A percentile compares a stretch with the other conserved stretches of the same genome.
Evolutionary conservation across 2,113 vertebrate genomes (phyloP).

Genomic region (Chlamydotis undulata): DNA sequence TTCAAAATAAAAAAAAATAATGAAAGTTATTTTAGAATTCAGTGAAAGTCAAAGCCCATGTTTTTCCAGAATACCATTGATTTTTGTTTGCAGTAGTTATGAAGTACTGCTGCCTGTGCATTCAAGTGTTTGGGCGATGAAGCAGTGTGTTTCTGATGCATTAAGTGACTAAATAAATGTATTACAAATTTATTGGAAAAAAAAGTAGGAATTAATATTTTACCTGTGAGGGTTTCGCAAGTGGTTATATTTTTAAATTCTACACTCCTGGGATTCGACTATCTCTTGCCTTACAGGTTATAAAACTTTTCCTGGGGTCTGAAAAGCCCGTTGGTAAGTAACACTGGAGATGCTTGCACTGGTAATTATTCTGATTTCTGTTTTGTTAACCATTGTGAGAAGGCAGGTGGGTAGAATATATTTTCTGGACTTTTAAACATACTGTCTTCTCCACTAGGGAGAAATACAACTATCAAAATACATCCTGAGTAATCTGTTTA

Average conservation of each 20-base stretch:
- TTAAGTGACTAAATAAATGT: background rate
- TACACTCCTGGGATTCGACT: background rate
- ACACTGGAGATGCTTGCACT: background rate
- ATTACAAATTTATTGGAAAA: background rate
- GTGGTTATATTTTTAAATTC: background rate
- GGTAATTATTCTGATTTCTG: background rate
- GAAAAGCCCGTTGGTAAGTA: background rate
- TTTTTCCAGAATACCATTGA: background rate
- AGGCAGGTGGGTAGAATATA: background rate
- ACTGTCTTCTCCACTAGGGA: background rate
- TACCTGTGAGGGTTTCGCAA: background rate
- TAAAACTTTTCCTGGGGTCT: background rate
- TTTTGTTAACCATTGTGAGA: background rate
- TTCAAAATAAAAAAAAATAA: background rate
- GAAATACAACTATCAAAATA: background rate
- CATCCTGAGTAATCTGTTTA: background rate
- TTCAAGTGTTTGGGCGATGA: background rate
- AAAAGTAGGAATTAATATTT: background rate
- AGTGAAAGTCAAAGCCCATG: background rate
- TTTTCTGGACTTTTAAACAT: background rate
- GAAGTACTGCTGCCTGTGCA: background rate
- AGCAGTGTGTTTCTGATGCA: background rate
- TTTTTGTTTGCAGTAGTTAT: background rate
- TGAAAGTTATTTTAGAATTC: background rate
- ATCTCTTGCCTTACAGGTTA: background rate